Evolutionary conservation across 2,888 invertebrate species (phyloP), one percentile per base, ranked within the genome.

Genomic region (Drosophila koepferae): DNA sequence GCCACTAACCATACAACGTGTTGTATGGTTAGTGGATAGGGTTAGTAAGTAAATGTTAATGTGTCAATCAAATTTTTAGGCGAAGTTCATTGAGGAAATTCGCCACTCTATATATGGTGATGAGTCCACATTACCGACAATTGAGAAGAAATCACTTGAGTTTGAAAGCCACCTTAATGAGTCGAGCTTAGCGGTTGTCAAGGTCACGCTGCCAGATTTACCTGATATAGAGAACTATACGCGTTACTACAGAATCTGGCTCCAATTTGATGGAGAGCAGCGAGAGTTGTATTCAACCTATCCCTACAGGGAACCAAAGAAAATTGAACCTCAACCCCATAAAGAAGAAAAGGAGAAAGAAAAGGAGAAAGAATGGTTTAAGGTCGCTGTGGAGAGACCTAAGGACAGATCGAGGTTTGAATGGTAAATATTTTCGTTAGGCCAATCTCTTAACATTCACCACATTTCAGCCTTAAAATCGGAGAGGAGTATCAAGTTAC

Each of bases 401-500:
- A 63, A 74, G 31, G 68, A 83, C 2, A 59, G 38, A 1, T 90
- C 84, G 65, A 74, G 63, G 91, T 91, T 70, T 64, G 79, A 72
- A 23, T 44, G 0, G 3, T 9, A 5, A 12, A n/a, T 23, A 40
- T 16, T 31, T 18, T n/a, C 1, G 7, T 3, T 0, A 2, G 14
- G 2, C 0, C 5, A 14, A 0, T 38, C 20, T 2, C 0, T 14
- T 8, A 58, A 3, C 14, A 9, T 7, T 16, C 7, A 2, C n/a
- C 16, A 20, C 9, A 10, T 94, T 93, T 92, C 44, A 94, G 93
- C 41, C 94, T 95, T 0, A 91, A 93, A 73, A 95, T 96, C 0
- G 96, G 96, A 62, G 94, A 95, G 68, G 96, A 96, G 72, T 94
- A 97, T 58, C 95, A 96, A 74, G 95, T 97, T 28, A 94, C 95